Evolutionary conservation across 1,140 invertebrate genomes (phyloP).

Genomic region (Tetramorium alpestre): DNA sequence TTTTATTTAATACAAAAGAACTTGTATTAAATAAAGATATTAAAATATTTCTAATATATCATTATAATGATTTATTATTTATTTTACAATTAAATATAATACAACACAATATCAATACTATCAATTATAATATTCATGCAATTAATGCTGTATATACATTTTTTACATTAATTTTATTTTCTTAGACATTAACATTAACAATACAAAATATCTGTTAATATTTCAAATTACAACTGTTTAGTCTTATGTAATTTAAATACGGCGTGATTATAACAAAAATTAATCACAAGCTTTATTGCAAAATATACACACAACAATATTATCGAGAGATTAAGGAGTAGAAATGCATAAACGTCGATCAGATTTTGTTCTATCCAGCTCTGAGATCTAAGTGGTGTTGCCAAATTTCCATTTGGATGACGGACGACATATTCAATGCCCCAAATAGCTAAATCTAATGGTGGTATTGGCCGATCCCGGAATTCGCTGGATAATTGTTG

Average conservation of each 20-base stretch:
- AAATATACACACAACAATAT: neutral
- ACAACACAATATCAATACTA: neutral
- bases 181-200: neutral
- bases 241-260: neutral
- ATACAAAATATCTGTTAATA: neutral
- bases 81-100: neutral
- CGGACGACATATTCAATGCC: constrained; percentile 19
- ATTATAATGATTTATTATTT: neutral
- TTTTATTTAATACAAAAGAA: too few relatives aligned
- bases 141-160: neutral
- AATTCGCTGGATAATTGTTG: constrained; percentile 36
- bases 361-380: neutral
- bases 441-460: constrained; percentile 40
- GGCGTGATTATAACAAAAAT: neutral
- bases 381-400: constrained; percentile 1
- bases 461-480: constrained; percentile 13
- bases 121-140: neutral
- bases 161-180: neutral
- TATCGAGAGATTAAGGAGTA: neutral
- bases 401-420: constrained; percentile 17
- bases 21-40: too few relatives aligned
- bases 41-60: too few relatives aligned
- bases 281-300: neutral
- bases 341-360: constrained; percentile 16
- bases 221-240: neutral